Percentiles rank a stretch among this genome's conserved stretches.
These are phyloP conservation scores for Teleiodes luculella DNA, from an alignment of 2,888 invertebrate species.

Conservation along the genomic window DNA sequence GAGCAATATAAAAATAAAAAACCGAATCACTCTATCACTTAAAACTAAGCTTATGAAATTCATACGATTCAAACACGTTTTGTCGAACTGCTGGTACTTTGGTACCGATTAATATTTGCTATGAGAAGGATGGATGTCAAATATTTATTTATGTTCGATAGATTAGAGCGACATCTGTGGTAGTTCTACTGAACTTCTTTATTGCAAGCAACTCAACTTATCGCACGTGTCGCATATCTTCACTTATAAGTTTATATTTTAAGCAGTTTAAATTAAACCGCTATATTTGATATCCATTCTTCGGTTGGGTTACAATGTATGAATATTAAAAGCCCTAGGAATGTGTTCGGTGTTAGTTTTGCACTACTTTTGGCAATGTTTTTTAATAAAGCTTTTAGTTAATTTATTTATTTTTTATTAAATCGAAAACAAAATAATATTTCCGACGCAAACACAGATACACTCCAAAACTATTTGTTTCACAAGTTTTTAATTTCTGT, in stretches of 20 bases:
- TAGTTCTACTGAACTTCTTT: no score
- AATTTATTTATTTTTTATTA: slow-evolving; percentile 16
- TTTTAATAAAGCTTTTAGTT: slow-evolving; percentile 31
- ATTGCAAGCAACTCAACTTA: no score
- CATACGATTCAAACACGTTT: slow-evolving; percentile 12
- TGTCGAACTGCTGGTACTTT: slow-evolving; percentile 30
- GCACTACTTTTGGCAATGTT: slow-evolving; percentile 61
- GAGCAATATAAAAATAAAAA: slow-evolving; percentile 77
- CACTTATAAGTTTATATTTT: no score
- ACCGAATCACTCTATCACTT: slow-evolving; percentile 64
- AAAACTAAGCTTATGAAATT: slow-evolving; percentile 48
- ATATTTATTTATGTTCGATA: no score
- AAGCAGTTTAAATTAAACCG: no score
- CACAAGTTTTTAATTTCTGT: slow-evolving; percentile 15
- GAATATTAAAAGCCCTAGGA: slow-evolving; percentile 50
- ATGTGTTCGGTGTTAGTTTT: slow-evolving; percentile 51
- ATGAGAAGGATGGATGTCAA: not conserved
- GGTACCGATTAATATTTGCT: slow-evolving; percentile 28
- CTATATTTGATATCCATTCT: not conserved
- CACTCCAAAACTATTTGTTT: slow-evolving; percentile 28
- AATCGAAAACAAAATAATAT: slow-evolving; percentile 16
- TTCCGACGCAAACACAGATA: slow-evolving; percentile 29
- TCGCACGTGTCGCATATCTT: no score
- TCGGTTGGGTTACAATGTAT: slow-evolving; percentile 11
- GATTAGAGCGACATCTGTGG: no score